Evolutionary conservation across 2,797 vertebrate genomes (phyloP).

Genomic region (Sebastes goodei): DNA sequence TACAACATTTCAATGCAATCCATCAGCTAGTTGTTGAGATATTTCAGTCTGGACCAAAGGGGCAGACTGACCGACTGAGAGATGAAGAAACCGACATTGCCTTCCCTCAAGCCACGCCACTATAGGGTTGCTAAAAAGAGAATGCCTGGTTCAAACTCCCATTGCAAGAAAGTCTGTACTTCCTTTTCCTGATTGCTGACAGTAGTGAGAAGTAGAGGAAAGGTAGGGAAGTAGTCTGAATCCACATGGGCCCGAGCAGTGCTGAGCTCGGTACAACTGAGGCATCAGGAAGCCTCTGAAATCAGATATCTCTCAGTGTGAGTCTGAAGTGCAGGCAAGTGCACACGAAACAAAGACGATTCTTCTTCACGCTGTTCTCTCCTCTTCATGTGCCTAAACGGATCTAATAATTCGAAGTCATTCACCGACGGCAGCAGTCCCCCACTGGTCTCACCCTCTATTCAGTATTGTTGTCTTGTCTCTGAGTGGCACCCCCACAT

Average conservation of each 20-base stretch:
- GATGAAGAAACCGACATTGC: background rate
- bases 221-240: constrained; percentile 9
- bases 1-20: background rate
- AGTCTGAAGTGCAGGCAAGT: constrained; percentile 6
- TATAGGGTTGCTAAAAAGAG: background rate
- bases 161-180: background rate
- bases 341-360: background rate
- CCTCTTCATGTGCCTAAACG: background rate
- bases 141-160: background rate
- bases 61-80: background rate
- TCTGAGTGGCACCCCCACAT: background rate
- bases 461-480: background rate
- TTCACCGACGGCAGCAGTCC: background rate
- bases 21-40: background rate
- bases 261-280: constrained; percentile 8
- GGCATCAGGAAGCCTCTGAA: constrained; percentile 34
- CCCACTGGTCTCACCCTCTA: background rate
- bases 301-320: constrained; percentile 43
- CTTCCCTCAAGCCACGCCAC: background rate
- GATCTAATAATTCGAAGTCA: background rate
- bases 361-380: background rate
- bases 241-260: constrained; percentile 1
- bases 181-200: constrained; percentile 23
- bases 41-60: background rate
- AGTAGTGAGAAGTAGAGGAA: background rate